phyloP scores from a whole-genome alignment of 2,888 invertebrate genomes.

The Vandiemenella viatica region DNA sequence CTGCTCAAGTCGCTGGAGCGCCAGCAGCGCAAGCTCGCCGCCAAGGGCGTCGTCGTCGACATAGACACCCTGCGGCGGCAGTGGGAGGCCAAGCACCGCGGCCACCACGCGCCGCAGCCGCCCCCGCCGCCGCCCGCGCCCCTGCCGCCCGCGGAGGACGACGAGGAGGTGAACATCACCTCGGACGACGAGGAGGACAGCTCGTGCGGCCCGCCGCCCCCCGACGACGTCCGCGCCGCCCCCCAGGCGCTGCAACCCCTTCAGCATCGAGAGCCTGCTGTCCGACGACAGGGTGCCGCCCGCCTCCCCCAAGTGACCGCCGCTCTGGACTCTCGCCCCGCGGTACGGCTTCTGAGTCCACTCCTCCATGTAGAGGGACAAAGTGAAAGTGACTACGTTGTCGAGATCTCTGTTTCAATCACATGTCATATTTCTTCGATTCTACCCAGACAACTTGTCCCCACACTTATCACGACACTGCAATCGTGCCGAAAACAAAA shows the following conservation, averaged over 20 bases:
- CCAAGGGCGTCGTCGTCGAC: slow-evolving; percentile 80
- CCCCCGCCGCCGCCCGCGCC: slow-evolving; percentile 26
- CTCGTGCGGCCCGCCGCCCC: slow-evolving; percentile 44
- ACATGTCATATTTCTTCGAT: too few species aligned
- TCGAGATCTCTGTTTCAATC: too few species aligned
- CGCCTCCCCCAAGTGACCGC: too few species aligned
- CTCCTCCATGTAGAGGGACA: too few species aligned
- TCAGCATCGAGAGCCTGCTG: slow-evolving; percentile 20
- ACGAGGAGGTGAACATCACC: slow-evolving; percentile 13
- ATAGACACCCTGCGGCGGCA: slow-evolving; percentile 70
- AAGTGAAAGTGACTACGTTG: too few species aligned
- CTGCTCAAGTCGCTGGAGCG: slow-evolving; percentile 80
- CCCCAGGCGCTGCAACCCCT: background rate
- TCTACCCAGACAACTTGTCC: too few species aligned
- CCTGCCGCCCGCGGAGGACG: background rate
- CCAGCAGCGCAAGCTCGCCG: slow-evolving; percentile 80
- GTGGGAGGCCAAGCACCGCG: slow-evolving; percentile 54
- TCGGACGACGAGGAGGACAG: slow-evolving; percentile 38
- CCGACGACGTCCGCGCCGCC: background rate
- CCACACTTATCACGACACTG: too few species aligned
- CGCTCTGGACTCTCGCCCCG: too few species aligned
- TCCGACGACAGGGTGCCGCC: slow-evolving; percentile 7
- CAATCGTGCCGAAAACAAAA: too few species aligned
- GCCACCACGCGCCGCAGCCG: background rate
- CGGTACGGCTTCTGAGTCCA: too few species aligned